Evolutionary conservation across 2,113 vertebrate genomes (phyloP), one percentile per base, ranked within the genome.

Genomic region (Machaerirhynchus nigripectus): DNA sequence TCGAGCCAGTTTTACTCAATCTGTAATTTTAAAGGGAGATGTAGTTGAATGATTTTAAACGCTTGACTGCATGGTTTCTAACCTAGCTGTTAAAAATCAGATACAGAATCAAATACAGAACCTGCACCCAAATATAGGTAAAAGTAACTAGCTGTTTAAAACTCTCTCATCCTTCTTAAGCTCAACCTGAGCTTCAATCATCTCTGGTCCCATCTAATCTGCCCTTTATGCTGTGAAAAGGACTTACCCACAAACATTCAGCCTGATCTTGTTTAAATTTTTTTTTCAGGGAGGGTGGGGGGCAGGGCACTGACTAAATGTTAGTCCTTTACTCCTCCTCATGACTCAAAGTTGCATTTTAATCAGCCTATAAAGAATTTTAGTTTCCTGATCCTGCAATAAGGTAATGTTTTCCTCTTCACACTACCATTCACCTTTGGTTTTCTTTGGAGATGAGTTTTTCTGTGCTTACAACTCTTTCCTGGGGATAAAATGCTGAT

Each of bases 401-500:
- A 37, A 75, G 31, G 5, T 75, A 69, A 71, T 37, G 7, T 27
- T 67, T 92, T 20, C 28, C 18, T 76, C 42, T 24, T 77, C 44
- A 46, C 6, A 15, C 26, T 52, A 30, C 17, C 4, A 59, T 64
- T 50, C 30, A 56, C 15, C 17, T 79, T 40, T 74, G n/a, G 2
- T 59, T 89, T 92, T 75, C 23, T 64, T 20, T 86, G 37, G 56
- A 77, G 24, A 73, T 15, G 10, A 23, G 8, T 46, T 68, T 70
- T 74, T 60, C 30, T 53, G 24, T 21, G 39, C 19, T 85, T 76
- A 47, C 28, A 91, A 55, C 1, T 2, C 7, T 68, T 70, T 68
- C 6, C 18, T n/a, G 21, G 39, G 26, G n/a, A 31, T 18, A 49
- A 60, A 39, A 31, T 0, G 0, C 9, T 26, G 15, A 60, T 64